phyloP scores from a whole-genome alignment of 2,113 vertebrate genomes.

The Grammomys surdaster region DNA sequence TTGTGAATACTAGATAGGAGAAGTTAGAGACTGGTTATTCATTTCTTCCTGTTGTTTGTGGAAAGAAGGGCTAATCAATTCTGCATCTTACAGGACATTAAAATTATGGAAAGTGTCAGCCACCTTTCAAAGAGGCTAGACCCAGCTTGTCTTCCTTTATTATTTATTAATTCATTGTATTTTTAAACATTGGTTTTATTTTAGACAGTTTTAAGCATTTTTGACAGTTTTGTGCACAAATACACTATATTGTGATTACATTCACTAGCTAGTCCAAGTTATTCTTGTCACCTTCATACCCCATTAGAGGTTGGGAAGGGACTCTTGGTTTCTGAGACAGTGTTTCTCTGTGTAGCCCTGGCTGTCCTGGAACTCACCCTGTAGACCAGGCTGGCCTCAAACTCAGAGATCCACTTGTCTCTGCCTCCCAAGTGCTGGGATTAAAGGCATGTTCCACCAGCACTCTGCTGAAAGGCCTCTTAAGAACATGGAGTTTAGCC shows the following conservation, averaged over 20 bases:
- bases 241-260: neutral
- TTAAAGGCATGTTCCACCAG: neutral
- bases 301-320: neutral
- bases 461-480: neutral
- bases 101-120: neutral
- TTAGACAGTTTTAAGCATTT: neutral
- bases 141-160: neutral
- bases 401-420: neutral
- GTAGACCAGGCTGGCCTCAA: neutral
- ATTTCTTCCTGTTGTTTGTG: slow-evolving; percentile 31
- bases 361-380: neutral
- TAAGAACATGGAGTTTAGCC: neutral
- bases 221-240: neutral
- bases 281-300: neutral
- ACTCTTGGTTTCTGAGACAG: neutral
- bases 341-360: neutral
- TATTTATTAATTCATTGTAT: neutral
- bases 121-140: neutral
- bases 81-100: neutral
- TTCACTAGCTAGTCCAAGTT: neutral
- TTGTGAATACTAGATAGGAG: neutral
- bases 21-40: slow-evolving; percentile 12
- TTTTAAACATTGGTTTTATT: neutral
- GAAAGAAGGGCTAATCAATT: slow-evolving; percentile 4
- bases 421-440: neutral